Evolutionary conservation across 30 jellyfish, hydroid and myxozoan genomes (phyloP).

Genomic region (Cassiopea xamachana): DNA sequence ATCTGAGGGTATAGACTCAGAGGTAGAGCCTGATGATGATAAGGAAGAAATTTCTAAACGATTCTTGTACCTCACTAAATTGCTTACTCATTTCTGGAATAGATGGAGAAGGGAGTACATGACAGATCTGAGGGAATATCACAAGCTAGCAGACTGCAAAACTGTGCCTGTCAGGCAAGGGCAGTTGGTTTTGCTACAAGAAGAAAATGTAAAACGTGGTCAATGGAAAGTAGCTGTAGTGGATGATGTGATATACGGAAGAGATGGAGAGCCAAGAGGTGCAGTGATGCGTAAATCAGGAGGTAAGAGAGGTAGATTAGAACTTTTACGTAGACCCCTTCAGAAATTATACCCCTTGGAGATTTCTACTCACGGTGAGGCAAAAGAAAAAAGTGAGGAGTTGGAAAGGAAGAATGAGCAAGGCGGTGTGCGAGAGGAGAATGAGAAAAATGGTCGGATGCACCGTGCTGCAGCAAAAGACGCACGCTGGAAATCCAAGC

Average conservation of each 20-base stretch:
- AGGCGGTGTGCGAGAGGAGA: conserved; percentile 1
- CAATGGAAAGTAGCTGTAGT: conserved; percentile 45
- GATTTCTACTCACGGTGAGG: conserved; percentile 11
- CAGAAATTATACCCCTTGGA: conserved; percentile 18
- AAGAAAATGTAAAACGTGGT: conserved; percentile 31
- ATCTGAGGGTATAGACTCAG: conserved; percentile 18
- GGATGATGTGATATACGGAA: conserved; percentile 18
- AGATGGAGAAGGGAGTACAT: conserved; percentile 57
- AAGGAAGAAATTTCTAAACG: neutral
- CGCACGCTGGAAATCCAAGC: conserved; percentile 56
- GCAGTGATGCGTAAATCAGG: conserved; percentile 30
- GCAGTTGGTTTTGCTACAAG: conserved; percentile 39
- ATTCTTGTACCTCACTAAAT: conserved; percentile 25
- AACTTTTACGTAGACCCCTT: conserved; percentile 18
- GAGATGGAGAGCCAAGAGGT: conserved; percentile 44
- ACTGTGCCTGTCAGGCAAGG: neutral
- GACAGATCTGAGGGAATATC: conserved; percentile 52
- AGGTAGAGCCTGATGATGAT: conserved; percentile 1
- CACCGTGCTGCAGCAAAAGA: conserved; percentile 69
- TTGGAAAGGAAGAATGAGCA: neutral
- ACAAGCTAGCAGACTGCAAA: neutral
- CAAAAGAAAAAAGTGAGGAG: conserved; percentile 15
- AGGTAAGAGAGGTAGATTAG: conserved; percentile 12
- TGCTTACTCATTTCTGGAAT: conserved; percentile 41
- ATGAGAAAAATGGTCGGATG: conserved; percentile 37